Evolutionary conservation across 1,140 invertebrate genomes (phyloP).

Genomic region (Adelges cooleyi): DNA sequence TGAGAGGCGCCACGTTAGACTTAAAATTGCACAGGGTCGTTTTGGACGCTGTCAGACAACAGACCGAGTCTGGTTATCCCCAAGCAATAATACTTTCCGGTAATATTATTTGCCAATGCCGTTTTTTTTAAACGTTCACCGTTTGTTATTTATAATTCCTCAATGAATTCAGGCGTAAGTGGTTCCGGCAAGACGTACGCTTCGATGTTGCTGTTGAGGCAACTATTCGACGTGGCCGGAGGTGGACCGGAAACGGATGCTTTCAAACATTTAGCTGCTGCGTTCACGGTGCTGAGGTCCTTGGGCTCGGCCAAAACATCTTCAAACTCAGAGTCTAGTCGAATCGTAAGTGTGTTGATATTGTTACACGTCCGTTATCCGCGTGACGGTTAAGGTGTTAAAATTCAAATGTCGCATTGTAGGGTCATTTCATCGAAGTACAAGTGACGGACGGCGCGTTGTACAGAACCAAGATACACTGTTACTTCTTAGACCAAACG

Average conservation of each 20-base stretch:
- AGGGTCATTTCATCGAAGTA: slow-evolving; percentile 93
- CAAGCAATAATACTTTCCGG: slow-evolving; percentile 86
- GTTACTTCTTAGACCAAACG: slow-evolving; percentile 87
- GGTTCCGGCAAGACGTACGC: slow-evolving; percentile 92
- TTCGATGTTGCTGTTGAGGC: slow-evolving; percentile 78
- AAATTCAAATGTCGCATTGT: too few species aligned
- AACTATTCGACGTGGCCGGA: slow-evolving; percentile 84
- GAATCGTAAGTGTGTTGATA: slow-evolving; percentile 64
- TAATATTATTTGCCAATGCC: slow-evolving; percentile 38
- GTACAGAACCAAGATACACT: slow-evolving; percentile 91
- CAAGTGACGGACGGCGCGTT: slow-evolving; percentile 91
- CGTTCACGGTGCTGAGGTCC: slow-evolving; percentile 83
- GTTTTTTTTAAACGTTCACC: background rate
- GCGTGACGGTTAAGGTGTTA: background rate
- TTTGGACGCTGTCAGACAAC: slow-evolving; percentile 81
- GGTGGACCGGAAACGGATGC: slow-evolving; percentile 88
- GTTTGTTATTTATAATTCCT: too few species aligned
- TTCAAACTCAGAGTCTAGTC: slow-evolving; percentile 82
- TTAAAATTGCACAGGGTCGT: slow-evolving; percentile 75
- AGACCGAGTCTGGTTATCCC: slow-evolving; percentile 85
- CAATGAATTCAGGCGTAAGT: slow-evolving; percentile 56
- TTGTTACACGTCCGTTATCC: background rate
- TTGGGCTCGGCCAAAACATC: slow-evolving; percentile 81
- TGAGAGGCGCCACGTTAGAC: slow-evolving; percentile 54
- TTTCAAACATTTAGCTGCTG: slow-evolving; percentile 89